These are phyloP conservation scores for Muntiacus reevesi DNA, from an alignment of 2,113 vertebrate species.

Conservation along the genomic window DNA sequence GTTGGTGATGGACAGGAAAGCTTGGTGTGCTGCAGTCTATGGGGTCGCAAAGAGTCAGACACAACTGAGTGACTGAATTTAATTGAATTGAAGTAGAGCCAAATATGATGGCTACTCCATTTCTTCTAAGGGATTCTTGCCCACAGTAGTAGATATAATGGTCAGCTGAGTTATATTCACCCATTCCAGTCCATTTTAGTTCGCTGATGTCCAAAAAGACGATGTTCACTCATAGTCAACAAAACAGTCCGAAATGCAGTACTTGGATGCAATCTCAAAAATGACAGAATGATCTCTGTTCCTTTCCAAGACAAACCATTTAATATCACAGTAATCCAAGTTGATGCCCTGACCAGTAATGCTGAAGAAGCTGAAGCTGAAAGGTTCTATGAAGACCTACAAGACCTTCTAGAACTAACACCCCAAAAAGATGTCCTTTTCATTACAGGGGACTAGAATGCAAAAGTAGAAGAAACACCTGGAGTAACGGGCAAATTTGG, in stretches of 20 bases:
- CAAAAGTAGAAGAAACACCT: background rate
- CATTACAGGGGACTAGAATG: background rate
- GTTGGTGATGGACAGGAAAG: background rate
- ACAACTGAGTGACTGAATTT: background rate
- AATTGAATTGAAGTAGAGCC: background rate
- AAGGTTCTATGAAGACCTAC: background rate
- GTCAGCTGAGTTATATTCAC: background rate
- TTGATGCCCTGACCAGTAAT: background rate
- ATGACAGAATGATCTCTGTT: background rate
- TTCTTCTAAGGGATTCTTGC: background rate
- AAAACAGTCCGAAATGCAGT: background rate
- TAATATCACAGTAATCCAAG: background rate
- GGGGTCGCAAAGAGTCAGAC: background rate
- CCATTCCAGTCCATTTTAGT: background rate
- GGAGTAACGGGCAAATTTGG: background rate
- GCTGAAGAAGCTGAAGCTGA: background rate
- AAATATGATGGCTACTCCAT: background rate
- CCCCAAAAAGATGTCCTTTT: background rate
- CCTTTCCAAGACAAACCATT: background rate
- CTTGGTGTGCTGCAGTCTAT: background rate
- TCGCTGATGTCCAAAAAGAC: background rate
- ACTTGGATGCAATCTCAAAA: background rate
- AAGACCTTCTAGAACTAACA: background rate
- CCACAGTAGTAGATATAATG: background rate
- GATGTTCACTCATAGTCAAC: background rate